Evolutionary conservation across 2,888 invertebrate genomes (phyloP).

Genomic region (Coleophora flavipennella): DNA sequence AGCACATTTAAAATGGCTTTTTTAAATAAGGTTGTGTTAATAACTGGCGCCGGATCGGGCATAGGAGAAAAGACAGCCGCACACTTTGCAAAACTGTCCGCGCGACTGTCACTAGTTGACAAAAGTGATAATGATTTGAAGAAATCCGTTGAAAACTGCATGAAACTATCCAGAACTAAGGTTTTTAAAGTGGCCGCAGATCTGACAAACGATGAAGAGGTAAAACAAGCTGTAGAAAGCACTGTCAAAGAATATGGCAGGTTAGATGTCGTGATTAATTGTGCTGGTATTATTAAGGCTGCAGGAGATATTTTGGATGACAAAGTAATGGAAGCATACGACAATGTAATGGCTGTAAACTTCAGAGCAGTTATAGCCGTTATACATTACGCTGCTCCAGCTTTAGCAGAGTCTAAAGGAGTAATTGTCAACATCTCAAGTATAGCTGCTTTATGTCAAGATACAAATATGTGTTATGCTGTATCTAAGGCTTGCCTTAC

Average conservation of each 20-base stretch:
- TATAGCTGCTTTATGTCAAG: conserved; percentile 9
- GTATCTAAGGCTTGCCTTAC: conserved; percentile 82
- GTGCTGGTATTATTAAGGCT: conserved; percentile 22
- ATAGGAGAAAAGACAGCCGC: conserved; percentile 33
- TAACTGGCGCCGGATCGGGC: conserved; percentile 34
- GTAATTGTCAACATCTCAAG: conserved; percentile 35
- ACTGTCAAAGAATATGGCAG: conserved; percentile 24
- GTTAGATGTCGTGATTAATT: conserved; percentile 33
- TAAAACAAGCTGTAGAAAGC: conserved; percentile 23
- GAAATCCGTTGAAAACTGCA: conserved; percentile 22
- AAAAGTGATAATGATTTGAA: conserved; percentile 22
- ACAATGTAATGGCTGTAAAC: conserved; percentile 27
- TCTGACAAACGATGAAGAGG: conserved; percentile 23
- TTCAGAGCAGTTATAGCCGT: conserved; percentile 28
- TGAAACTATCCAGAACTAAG: conserved; percentile 23
- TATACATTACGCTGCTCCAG: conserved; percentile 21
- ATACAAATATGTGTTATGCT: conserved; percentile 51
- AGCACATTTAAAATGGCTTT: conserved; percentile 27
- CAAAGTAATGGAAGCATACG: conserved; percentile 24
- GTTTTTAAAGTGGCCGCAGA: conserved; percentile 26
- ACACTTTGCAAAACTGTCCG: conserved; percentile 31
- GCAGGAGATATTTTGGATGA: conserved; percentile 18
- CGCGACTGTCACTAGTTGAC: conserved; percentile 30
- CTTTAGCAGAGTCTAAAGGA: conserved; percentile 26
- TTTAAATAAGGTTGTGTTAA: conserved; percentile 29